Evolutionary conservation across 2,888 invertebrate species (phyloP).

Genomic region (Agapostemon virescens): DNA sequence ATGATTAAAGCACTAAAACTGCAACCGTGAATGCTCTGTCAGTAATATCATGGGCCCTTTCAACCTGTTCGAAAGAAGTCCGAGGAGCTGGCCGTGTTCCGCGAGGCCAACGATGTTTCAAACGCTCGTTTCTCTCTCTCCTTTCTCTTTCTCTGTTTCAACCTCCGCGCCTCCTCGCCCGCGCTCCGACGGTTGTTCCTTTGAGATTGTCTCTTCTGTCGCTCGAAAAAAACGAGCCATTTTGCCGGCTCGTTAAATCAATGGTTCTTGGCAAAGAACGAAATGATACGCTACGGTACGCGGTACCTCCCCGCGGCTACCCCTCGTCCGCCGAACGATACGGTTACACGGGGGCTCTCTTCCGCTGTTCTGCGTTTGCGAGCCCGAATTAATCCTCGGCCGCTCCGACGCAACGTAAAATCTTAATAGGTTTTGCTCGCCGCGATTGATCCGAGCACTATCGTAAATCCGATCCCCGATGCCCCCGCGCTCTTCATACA

Average conservation of each 20-base stretch:
- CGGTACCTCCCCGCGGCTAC: neutral
- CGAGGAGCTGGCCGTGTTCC: conserved; percentile 2
- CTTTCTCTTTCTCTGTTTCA: neutral
- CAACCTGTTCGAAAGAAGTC: conserved; percentile 15
- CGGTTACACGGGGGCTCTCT: neutral
- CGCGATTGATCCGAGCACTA: neutral
- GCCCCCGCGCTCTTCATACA: neutral
- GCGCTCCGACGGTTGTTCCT: neutral
- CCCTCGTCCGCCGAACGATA: neutral
- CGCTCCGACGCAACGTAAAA: neutral
- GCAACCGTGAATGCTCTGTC: conserved; percentile 36
- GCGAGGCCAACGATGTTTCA: neutral
- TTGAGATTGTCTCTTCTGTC: conserved; percentile 11
- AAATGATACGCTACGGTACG: neutral
- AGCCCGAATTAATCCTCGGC: neutral
- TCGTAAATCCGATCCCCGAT: neutral
- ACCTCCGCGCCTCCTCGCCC: neutral
- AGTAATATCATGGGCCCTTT: conserved; percentile 17
- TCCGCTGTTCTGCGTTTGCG: neutral
- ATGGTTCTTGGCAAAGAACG: neutral
- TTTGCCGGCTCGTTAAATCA: neutral
- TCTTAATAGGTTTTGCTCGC: neutral
- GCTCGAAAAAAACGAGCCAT: neutral
- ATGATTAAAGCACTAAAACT: conserved; percentile 32
- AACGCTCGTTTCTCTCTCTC: neutral